These are phyloP conservation scores for Manis crassicaudata DNA, from an alignment of 2,797 vertebrate species.

Conservation along the genomic window DNA sequence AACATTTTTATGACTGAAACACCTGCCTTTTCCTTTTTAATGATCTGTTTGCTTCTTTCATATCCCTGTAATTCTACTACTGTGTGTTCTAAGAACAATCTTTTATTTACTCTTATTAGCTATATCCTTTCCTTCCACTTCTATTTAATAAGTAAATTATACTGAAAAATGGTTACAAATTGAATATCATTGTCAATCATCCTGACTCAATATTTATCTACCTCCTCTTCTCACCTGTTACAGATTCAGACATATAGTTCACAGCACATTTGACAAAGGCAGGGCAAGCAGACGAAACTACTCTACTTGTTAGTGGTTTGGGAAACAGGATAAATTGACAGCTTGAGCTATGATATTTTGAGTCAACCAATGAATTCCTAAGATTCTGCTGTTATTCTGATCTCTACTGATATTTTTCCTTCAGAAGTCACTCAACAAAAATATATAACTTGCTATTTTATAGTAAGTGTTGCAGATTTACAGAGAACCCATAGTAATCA, in stretches of 20 bases:
- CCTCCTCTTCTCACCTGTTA: background rate
- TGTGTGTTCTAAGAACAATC: background rate
- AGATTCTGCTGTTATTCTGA: background rate
- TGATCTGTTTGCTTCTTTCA: background rate
- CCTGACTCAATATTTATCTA: background rate
- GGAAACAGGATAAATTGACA: background rate
- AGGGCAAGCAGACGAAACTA: background rate
- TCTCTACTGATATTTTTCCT: background rate
- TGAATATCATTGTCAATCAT: background rate
- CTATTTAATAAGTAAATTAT: conserved; percentile 1
- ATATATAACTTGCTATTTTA: background rate
- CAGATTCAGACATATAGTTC: background rate
- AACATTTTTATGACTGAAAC: background rate
- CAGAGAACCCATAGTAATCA: background rate
- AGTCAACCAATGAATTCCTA: conserved; percentile 21
- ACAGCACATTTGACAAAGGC: background rate
- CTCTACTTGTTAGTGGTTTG: background rate
- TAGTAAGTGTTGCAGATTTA: background rate
- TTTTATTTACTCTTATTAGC: background rate
- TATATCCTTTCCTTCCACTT: background rate
- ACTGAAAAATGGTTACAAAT: background rate
- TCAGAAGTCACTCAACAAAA: conserved; percentile 3
- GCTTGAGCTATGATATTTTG: background rate
- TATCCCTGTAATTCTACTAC: background rate
- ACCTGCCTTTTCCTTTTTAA: conserved; percentile 8